Evolutionary conservation across 2,113 vertebrate genomes (phyloP).

Genomic region (Brachirus orientalis): DNA sequence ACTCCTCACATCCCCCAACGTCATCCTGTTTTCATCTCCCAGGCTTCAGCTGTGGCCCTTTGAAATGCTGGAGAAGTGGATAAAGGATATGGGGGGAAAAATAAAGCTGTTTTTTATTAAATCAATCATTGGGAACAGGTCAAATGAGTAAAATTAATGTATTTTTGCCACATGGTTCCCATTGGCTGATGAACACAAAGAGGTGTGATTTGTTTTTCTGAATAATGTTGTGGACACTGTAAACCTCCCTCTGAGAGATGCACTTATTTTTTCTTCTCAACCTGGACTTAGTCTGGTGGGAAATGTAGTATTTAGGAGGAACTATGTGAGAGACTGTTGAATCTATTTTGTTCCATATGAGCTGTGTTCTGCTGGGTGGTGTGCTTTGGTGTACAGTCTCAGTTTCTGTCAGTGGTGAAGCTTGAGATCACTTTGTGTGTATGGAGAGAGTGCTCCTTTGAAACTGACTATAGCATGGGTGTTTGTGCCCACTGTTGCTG

Average conservation of each 20-base stretch:
- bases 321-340: slow-evolving; percentile 60
- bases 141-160: slow-evolving; percentile 47
- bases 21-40: slow-evolving; percentile 70
- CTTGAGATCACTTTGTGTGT: slow-evolving; percentile 59
- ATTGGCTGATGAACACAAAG: slow-evolving; percentile 23
- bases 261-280: slow-evolving; percentile 51
- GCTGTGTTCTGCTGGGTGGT: slow-evolving; percentile 68
- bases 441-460: slow-evolving; percentile 71
- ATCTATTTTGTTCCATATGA: slow-evolving; percentile 68
- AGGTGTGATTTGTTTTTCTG: slow-evolving; percentile 57
- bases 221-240: slow-evolving; percentile 32
- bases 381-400: slow-evolving; percentile 50
- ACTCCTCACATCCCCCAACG: slow-evolving; percentile 13
- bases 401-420: slow-evolving; percentile 46
- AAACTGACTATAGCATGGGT: slow-evolving; percentile 67
- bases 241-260: slow-evolving; percentile 41
- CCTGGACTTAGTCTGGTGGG: slow-evolving; percentile 29
- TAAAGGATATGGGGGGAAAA: slow-evolving; percentile 34
- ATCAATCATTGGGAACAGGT: slow-evolving; percentile 66
- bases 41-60: slow-evolving; percentile 78
- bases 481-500: slow-evolving; percentile 80
- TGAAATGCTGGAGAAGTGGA: slow-evolving; percentile 63
- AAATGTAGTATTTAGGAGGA: slow-evolving; percentile 69
- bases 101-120: slow-evolving; percentile 72
- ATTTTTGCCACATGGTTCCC: slow-evolving; percentile 35